These are phyloP conservation scores for Lottia scabra DNA, from an alignment of 2,888 invertebrate species.

Conservation along the genomic window DNA sequence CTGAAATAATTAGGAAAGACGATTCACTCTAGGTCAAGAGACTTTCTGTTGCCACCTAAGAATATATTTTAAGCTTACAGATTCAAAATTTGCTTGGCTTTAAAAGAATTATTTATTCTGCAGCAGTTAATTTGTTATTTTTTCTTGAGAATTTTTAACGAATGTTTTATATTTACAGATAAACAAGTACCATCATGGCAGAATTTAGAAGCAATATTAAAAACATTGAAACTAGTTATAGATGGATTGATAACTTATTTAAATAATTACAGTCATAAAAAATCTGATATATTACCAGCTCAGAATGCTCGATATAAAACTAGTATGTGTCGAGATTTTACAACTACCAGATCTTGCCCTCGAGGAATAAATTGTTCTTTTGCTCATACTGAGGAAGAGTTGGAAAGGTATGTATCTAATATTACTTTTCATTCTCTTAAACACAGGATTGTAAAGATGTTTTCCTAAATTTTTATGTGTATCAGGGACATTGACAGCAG, in stretches of 20 bases:
- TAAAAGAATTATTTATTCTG: too few relatives aligned
- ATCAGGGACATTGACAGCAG: too few relatives aligned
- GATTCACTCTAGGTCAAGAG: too few relatives aligned
- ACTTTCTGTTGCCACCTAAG: too few relatives aligned
- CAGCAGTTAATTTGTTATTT: too few relatives aligned
- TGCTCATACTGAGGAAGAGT: conserved; percentile 90
- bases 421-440: too few relatives aligned
- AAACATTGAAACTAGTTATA: conserved; percentile 74
- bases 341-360: conserved; percentile 84
- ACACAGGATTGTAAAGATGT: too few relatives aligned
- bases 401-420: conserved; percentile 77
- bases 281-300: conserved; percentile 56
- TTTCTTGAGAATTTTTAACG: too few relatives aligned
- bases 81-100: too few relatives aligned
- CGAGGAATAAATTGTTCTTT: conserved; percentile 89
- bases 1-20: too few relatives aligned
- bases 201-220: conserved; percentile 64
- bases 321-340: conserved; percentile 88
- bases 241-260: conserved; percentile 83
- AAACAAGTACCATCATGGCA: conserved; percentile 67
- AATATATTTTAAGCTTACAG: too few relatives aligned
- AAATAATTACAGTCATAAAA: conserved; percentile 77
- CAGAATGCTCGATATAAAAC: conserved; percentile 83
- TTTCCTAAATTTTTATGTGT: too few relatives aligned
- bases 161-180: conserved; percentile 45